These are phyloP conservation scores for Hippoglossus hippoglossus DNA, from an alignment of 2,797 vertebrate species.

Conservation along the genomic window DNA sequence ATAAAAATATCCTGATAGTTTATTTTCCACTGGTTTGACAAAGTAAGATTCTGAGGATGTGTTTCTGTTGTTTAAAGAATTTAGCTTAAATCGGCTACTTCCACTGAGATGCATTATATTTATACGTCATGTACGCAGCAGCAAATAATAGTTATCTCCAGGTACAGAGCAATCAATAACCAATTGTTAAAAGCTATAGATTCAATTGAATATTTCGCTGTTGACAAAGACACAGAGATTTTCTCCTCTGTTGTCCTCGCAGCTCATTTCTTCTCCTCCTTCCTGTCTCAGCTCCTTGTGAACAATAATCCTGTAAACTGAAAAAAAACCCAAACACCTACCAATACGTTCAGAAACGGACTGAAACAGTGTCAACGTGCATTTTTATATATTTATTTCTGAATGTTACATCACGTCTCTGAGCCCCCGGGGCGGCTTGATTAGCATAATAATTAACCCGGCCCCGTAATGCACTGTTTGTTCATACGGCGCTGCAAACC, in stretches of 20 bases:
- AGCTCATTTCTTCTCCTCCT: slow-evolving; percentile 18
- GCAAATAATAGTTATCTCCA: too few species aligned
- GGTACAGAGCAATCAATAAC: too few species aligned
- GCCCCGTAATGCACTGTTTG: slow-evolving; percentile 64
- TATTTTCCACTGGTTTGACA: too few species aligned
- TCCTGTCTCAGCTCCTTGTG: slow-evolving; percentile 31
- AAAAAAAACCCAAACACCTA: slow-evolving; percentile 8
- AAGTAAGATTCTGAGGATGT: too few species aligned
- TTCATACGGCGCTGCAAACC: slow-evolving; percentile 51
- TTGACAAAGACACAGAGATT: background rate
- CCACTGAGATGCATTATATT: too few species aligned
- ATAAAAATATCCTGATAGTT: too few species aligned
- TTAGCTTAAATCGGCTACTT: too few species aligned
- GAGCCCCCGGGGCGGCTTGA: slow-evolving; percentile 45
- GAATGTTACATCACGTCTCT: slow-evolving; percentile 63
- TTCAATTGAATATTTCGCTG: background rate
- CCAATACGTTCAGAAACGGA: slow-evolving; percentile 31
- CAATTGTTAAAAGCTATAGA: too few species aligned
- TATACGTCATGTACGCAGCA: too few species aligned
- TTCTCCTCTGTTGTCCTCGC: background rate
- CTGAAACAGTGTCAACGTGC: slow-evolving; percentile 42
- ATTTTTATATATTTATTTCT: slow-evolving; percentile 71
- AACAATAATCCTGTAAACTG: slow-evolving; percentile 58
- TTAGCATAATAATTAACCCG: slow-evolving; percentile 79
- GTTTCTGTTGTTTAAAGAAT: too few species aligned